These are phyloP conservation scores for Xenus cinereus DNA, from an alignment of 2,113 vertebrate species.

Conservation along the genomic window DNA sequence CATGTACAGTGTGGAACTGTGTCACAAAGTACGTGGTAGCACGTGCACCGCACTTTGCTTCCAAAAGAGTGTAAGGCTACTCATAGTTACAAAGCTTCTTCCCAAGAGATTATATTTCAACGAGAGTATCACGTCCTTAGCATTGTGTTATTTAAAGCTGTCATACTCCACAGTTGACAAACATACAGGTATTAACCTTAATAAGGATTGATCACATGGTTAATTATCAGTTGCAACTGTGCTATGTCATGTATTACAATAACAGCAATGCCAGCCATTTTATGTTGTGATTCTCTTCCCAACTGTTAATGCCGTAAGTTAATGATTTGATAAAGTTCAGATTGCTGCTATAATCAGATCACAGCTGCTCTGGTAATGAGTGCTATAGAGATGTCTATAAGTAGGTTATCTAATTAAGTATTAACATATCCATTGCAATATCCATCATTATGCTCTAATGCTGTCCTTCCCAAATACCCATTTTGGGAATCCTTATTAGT, in stretches of 20 bases:
- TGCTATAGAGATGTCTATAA: constrained; percentile 31
- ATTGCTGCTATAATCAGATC: constrained; percentile 29
- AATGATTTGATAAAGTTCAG: constrained; percentile 49
- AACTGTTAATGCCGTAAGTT: constrained; percentile 18
- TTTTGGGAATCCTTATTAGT: constrained; percentile 18
- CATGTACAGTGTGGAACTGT: not conserved
- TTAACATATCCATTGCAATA: constrained; percentile 31
- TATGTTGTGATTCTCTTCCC: constrained; percentile 7
- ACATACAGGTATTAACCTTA: not conserved
- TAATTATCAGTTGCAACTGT: constrained; percentile 9
- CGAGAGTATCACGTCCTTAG: not conserved
- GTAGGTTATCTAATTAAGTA: constrained; percentile 48
- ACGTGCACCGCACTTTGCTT: not conserved
- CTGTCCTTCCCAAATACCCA: constrained; percentile 24
- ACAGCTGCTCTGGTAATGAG: constrained; percentile 41
- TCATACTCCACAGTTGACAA: not conserved
- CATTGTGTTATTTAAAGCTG: not conserved
- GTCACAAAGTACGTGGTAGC: not conserved
- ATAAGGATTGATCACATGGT: not conserved
- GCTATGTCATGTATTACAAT: not conserved
- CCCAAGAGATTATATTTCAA: not conserved
- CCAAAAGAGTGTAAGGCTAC: not conserved
- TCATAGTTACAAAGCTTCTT: not conserved
- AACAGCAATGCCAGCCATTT: not conserved
- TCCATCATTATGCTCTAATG: constrained; percentile 18